Evolutionary conservation across 2,888 invertebrate species (phyloP), one percentile per base, ranked within the genome.

Genomic region (Scrobipalpa costella): DNA sequence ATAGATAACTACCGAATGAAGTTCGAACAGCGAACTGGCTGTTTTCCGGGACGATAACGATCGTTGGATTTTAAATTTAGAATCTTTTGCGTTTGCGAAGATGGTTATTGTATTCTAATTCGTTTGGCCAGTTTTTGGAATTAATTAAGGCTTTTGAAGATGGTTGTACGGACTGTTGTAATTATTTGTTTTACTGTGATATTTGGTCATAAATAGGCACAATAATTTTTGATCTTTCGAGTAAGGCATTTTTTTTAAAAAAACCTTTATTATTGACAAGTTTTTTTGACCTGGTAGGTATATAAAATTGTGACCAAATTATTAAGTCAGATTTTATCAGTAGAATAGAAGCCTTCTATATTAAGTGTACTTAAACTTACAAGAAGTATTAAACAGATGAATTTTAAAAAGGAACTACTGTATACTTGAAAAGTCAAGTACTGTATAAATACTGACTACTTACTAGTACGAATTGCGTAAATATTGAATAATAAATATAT

Each of bases 1-100:
- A 77, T 76, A 83, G 82, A 84, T 84, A 81, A 83, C 76, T 73
- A 78, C 73, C 70, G 67, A 73, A 72, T 63, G 68, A 70, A 69
- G 77, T 78, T 73, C 70, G 68, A 71, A 73, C 77, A 74, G 70
- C 70, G 68, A 71, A 73, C 77, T 75, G 70, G 68, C 67, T 67
- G 76, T 80, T 82, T 83, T 81, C 84, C 85, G 80, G 77, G 70
- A 69, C 64, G 76, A 77, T 81, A 57, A 34, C 15, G 34, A 57
- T 57, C 57, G 27, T 21, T 13, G 11, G 50, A 13, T 49, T 52
- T 44, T 44, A 44, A 44, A 15, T n/a, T 44, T 19, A 11, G 50
- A 52, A 27, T 52, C 50, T 52, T 52, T 44, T 3, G 44, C 21
- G 21, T 19, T 52, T 52, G 19, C 5, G 50, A 52, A 21, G 50